Percentiles rank a stretch among this genome's conserved stretches.
phyloP scores from a whole-genome alignment of 2,797 vertebrate genomes.

The Champsocephalus gunnari region DNA sequence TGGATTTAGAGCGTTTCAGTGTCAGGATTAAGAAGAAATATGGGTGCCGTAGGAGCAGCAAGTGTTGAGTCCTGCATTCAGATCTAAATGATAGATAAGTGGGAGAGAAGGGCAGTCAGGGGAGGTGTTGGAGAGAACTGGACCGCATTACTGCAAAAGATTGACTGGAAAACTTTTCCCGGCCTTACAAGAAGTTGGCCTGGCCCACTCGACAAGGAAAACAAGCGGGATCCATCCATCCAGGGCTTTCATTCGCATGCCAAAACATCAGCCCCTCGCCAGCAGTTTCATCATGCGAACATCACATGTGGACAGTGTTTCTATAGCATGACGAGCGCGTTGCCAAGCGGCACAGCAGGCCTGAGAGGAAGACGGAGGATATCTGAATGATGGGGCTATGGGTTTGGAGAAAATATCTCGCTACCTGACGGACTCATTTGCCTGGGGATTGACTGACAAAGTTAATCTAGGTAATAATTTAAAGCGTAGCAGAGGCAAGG shows the following conservation, averaged over 20 bases:
- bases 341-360: conserved; percentile 53
- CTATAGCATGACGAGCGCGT: conserved; percentile 60
- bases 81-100: conserved; percentile 40
- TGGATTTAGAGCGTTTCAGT: not conserved
- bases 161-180: conserved; percentile 78
- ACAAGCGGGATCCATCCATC: conserved; percentile 78
- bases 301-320: conserved; percentile 82
- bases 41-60: conserved; percentile 12
- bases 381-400: conserved; percentile 55
- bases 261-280: conserved; percentile 81
- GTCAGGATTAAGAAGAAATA: not conserved
- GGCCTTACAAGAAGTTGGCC: conserved; percentile 81
- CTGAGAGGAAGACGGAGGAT: conserved; percentile 59
- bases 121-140: conserved; percentile 55
- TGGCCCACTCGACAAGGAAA: conserved; percentile 75
- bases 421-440: conserved; percentile 63
- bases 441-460: conserved; percentile 48
- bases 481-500: conserved; percentile 38
- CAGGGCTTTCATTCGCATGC: conserved; percentile 72
- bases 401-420: conserved; percentile 38
- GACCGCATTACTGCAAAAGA: conserved; percentile 80
- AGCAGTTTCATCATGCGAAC: conserved; percentile 80
- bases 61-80: conserved; percentile 24
- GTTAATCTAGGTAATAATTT: conserved; percentile 45
- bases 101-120: conserved; percentile 19